Evolutionary conservation across 2,888 invertebrate species (phyloP).

Genomic region (Volucella inflata): DNA sequence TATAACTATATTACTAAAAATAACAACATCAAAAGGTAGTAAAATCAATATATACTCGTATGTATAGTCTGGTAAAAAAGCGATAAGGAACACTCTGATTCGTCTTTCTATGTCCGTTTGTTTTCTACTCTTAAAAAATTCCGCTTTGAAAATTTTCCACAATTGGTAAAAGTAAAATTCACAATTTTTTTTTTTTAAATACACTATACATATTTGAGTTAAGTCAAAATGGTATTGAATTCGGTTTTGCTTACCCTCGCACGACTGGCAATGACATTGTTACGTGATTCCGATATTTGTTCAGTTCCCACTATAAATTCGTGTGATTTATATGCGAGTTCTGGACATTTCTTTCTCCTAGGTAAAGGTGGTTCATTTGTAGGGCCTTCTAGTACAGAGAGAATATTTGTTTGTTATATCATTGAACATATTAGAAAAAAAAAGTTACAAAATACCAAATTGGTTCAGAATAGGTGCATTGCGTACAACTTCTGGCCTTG

Average conservation of each 20-base stretch:
- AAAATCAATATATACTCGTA: too few relatives aligned
- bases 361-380: constrained; percentile 93
- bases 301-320: constrained; percentile 88
- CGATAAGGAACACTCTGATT: too few relatives aligned
- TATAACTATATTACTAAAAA: too few relatives aligned
- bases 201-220: background rate
- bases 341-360: constrained; percentile 94
- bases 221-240: background rate
- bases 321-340: constrained; percentile 93
- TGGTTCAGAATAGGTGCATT: constrained; percentile 86
- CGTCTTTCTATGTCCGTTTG: too few relatives aligned
- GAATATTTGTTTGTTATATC: constrained; percentile 54
- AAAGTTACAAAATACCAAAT: constrained; percentile 76
- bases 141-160: too few relatives aligned
- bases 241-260: constrained; percentile 81
- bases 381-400: constrained; percentile 80
- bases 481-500: constrained; percentile 89
- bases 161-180: too few relatives aligned
- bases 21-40: too few relatives aligned
- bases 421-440: constrained; percentile 48
- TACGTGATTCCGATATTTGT: constrained; percentile 85
- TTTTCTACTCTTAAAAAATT: too few relatives aligned
- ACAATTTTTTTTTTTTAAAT: background rate
- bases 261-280: constrained; percentile 83
- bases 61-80: too few relatives aligned